phyloP scores from a whole-genome alignment of 2,888 invertebrate species.

The Uropetala carovei region DNA sequence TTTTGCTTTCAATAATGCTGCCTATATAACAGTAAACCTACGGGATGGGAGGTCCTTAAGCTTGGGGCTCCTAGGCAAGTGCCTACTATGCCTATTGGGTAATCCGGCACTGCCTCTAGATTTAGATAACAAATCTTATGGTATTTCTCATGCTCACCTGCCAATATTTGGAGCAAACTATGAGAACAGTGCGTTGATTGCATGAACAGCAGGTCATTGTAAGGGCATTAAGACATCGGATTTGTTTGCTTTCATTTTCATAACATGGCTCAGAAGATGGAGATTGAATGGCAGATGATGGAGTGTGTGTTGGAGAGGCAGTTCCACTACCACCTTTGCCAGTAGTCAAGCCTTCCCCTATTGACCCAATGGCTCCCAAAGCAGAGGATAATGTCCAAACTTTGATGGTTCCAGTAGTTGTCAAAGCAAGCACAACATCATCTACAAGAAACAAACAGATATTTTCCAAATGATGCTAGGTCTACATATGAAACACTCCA shows the following conservation, averaged over 20 bases:
- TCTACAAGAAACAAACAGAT: constrained; percentile 77
- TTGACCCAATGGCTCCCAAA: constrained; percentile 39
- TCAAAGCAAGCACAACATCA: constrained; percentile 95
- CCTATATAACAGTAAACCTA: too few relatives aligned
- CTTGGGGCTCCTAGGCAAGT: too few relatives aligned
- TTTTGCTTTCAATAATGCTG: too few relatives aligned
- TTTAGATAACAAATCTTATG: too few relatives aligned
- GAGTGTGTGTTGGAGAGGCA: constrained; percentile 36
- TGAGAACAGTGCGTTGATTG: constrained; percentile 97
- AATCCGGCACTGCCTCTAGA: too few relatives aligned
- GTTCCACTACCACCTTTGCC: constrained; percentile 55
- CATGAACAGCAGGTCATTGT: constrained; percentile 95
- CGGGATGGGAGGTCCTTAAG: too few relatives aligned
- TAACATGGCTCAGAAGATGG: constrained; percentile 84
- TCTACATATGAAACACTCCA: too few relatives aligned
- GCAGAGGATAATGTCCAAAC: constrained; percentile 91
- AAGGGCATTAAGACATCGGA: constrained; percentile 94
- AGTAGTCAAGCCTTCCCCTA: neutral
- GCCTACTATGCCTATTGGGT: too few relatives aligned
- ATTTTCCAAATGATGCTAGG: too few relatives aligned
- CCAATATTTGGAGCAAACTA: constrained; percentile 98
- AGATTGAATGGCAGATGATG: constrained; percentile 36
- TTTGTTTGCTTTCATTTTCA: constrained; percentile 98
- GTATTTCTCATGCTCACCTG: constrained; percentile 80
- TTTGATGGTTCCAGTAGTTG: constrained; percentile 97